Evolutionary conservation across 2,113 vertebrate species (phyloP).

Genomic region (Nestor notabilis): DNA sequence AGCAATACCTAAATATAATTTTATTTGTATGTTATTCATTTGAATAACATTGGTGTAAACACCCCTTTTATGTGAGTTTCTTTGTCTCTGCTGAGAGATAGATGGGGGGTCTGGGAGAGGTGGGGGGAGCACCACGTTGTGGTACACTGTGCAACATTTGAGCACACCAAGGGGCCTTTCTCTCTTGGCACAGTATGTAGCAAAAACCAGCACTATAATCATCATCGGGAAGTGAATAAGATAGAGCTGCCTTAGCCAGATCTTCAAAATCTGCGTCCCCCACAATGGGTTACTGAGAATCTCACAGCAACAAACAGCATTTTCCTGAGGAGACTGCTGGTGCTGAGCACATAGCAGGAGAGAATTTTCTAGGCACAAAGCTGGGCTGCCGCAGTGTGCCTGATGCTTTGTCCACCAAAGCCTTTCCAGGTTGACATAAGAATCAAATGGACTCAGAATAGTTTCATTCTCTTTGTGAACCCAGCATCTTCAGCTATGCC

Average conservation of each 20-base stretch:
- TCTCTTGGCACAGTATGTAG: not conserved
- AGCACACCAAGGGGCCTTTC: not conserved
- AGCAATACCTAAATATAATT: not conserved
- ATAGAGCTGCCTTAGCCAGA: not conserved
- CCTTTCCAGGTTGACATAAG: not conserved
- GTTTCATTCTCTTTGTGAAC: not conserved
- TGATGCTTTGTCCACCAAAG: not conserved
- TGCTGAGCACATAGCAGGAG: not conserved
- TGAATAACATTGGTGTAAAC: not conserved
- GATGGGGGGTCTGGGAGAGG: not conserved
- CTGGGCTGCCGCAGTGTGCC: not conserved
- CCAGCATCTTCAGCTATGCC: not conserved
- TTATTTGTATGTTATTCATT: not conserved
- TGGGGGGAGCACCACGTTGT: not conserved
- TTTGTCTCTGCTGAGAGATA: not conserved
- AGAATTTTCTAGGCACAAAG: not conserved
- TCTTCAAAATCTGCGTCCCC: not conserved
- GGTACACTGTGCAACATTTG: not conserved
- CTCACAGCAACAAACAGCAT: not conserved
- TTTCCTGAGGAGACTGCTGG: not conserved
- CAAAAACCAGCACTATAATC: not conserved
- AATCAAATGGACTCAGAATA: not conserved
- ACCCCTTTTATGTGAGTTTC: not conserved
- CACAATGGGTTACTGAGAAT: not conserved
- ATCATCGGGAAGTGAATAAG: not conserved